Evolutionary conservation across 2,113 vertebrate species (phyloP).

Genomic region (Phaethon lepturus): DNA sequence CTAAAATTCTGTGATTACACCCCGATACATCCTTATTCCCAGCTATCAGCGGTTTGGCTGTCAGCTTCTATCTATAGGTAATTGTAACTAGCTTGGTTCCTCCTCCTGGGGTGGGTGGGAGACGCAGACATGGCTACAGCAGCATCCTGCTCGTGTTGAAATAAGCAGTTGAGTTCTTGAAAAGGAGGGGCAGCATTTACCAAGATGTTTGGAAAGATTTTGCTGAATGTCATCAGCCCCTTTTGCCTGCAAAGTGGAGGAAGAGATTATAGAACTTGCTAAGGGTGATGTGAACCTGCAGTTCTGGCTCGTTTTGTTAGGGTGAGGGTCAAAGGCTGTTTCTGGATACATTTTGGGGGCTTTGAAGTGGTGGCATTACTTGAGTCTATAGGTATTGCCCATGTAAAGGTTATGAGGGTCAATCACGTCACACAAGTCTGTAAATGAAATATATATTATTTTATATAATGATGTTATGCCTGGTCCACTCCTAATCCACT

Average conservation of each 20-base stretch:
- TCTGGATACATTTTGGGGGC: background rate
- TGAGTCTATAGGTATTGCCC: background rate
- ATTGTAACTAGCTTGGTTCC: background rate
- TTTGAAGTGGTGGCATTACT: background rate
- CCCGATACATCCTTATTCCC: background rate
- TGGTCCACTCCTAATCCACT: background rate
- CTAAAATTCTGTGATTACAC: background rate
- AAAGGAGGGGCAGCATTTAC: background rate
- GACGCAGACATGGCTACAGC: background rate
- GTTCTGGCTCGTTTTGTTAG: background rate
- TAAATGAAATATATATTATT: background rate
- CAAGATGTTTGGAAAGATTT: background rate
- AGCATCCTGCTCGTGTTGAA: background rate
- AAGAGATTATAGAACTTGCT: background rate
- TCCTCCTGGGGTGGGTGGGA: accelerated
- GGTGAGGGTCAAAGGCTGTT: background rate
- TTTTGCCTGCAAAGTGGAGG: background rate
- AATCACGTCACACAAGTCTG: background rate
- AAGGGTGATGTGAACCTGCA: background rate
- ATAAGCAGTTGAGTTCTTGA: background rate
- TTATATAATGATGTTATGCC: background rate
- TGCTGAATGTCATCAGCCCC: background rate
- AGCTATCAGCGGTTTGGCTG: background rate
- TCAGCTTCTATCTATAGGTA: background rate
- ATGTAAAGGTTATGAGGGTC: background rate